A percentile compares a stretch with the other conserved stretches of the same genome.
Conservation (phyloP, 2,113 vertebrate species). For the Fregetta grallaria region DNA sequence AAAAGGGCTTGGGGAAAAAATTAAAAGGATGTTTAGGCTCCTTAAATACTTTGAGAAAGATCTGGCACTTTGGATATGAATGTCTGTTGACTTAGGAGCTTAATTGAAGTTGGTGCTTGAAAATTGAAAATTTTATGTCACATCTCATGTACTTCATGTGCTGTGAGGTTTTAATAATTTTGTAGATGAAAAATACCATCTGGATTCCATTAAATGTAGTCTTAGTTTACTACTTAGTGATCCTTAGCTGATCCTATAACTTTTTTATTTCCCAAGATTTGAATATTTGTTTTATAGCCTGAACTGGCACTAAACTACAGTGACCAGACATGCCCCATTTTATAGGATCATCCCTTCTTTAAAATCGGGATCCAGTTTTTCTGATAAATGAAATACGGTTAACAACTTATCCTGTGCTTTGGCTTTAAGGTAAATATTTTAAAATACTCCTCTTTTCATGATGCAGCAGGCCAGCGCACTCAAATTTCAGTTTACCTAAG, state of each 20-base stretch:
- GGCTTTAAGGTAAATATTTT: background rate
- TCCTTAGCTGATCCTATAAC: background rate
- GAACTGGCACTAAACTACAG: background rate
- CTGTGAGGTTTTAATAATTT: background rate
- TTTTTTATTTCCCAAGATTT: constrained; percentile 2
- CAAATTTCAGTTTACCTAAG: background rate
- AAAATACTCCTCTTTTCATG: background rate
- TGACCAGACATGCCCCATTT: background rate
- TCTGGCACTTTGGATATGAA: background rate
- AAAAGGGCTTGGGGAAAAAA: background rate
- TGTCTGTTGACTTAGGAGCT: background rate
- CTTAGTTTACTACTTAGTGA: background rate
- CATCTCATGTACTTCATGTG: background rate
- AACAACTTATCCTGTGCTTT: background rate
- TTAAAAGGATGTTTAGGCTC: background rate
- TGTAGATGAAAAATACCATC: background rate
- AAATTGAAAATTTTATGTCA: background rate
- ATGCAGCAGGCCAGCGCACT: background rate
- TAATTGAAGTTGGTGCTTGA: background rate
- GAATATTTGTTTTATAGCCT: background rate
- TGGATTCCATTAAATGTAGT: background rate
- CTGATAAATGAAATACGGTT: background rate
- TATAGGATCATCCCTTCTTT: background rate
- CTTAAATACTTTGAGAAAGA: background rate
- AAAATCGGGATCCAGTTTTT: background rate